Evolutionary conservation across 2,113 vertebrate species (phyloP).

Genomic region (Oncorhynchus keta): DNA sequence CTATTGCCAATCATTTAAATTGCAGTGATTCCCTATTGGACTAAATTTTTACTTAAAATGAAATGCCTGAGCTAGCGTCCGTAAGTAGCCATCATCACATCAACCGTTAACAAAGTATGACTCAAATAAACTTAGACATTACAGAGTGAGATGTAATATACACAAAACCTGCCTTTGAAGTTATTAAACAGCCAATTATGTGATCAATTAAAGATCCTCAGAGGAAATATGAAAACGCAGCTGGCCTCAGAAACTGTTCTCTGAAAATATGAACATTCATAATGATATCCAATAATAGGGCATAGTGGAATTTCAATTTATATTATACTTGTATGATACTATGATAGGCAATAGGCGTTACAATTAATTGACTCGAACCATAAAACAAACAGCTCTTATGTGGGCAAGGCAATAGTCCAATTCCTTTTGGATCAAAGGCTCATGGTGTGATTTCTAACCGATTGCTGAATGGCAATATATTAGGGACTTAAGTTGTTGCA

Average conservation of each 20-base stretch:
- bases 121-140: background rate
- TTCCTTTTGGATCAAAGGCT: constrained; percentile 9
- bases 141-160: background rate
- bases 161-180: background rate
- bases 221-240: background rate
- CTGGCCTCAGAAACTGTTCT: constrained; percentile 13
- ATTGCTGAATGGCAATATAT: background rate
- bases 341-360: background rate
- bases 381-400: no score
- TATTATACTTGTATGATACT: constrained; percentile 5
- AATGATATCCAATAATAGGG: constrained; percentile 4
- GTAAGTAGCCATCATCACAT: constrained; percentile 6
- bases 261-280: constrained; percentile 1
- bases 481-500: constrained; percentile 23
- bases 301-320: constrained; percentile 22
- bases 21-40: background rate
- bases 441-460: background rate
- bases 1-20: constrained; percentile 29
- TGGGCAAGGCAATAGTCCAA: background rate
- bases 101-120: background rate
- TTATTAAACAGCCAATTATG: background rate
- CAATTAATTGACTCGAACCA: background rate
- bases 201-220: background rate
- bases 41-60: constrained; percentile 25
- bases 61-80: constrained; percentile 14